phyloP scores from a whole-genome alignment of 2,797 vertebrate genomes.

The Enteromius trimaculatus region DNA sequence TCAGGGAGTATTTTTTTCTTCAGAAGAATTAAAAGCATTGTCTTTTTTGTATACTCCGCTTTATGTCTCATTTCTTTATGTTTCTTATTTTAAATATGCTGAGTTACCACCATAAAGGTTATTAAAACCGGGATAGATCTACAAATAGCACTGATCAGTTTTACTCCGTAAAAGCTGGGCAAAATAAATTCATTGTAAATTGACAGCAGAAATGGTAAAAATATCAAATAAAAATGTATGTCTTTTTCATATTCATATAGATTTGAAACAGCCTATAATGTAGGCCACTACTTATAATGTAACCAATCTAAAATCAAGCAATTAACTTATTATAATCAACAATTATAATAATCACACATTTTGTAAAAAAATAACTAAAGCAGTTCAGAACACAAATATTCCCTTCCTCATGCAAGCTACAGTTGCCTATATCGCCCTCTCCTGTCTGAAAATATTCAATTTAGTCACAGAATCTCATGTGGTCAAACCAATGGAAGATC shows the following conservation, averaged over 20 bases:
- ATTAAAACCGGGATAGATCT: neutral
- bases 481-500: neutral
- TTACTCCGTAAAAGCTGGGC: neutral
- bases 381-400: neutral
- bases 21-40: slow-evolving; percentile 40
- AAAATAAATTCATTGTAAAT: neutral
- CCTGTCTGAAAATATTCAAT: neutral
- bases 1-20: slow-evolving; percentile 60
- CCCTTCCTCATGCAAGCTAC: neutral
- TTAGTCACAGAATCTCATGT: neutral
- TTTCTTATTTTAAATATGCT: neutral
- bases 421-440: slow-evolving; percentile 35
- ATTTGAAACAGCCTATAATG: neutral
- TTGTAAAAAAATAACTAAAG: neutral
- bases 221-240: neutral
- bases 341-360: neutral
- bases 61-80: slow-evolving; percentile 5
- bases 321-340: neutral
- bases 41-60: slow-evolving; percentile 8
- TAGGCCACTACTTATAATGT: neutral
- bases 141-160: neutral
- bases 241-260: neutral
- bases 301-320: neutral
- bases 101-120: neutral
- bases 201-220: neutral